Conservation (phyloP, 2,888 invertebrate genomes). For the Cryptops parisi region DNA sequence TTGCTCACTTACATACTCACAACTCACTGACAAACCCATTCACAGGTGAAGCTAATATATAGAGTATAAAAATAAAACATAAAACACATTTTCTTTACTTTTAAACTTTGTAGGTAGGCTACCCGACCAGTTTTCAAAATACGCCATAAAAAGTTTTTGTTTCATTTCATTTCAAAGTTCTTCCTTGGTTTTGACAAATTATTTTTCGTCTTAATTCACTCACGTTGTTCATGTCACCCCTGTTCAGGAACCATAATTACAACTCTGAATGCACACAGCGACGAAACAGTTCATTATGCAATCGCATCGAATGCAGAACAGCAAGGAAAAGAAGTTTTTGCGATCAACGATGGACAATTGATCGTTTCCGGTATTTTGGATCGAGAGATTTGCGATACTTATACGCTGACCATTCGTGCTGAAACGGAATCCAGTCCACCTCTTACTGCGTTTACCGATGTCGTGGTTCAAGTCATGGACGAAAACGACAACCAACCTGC, state of each 20-base stretch:
- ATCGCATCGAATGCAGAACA: constrained; percentile 40
- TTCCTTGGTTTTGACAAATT: too few relatives aligned
- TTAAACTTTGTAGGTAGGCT: too few relatives aligned
- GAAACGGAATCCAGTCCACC: constrained; percentile 57
- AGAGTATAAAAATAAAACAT: too few relatives aligned
- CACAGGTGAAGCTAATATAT: too few relatives aligned
- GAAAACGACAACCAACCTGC: constrained; percentile 78
- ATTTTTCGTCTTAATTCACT: too few relatives aligned
- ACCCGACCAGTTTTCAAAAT: too few relatives aligned
- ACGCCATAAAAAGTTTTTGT: too few relatives aligned
- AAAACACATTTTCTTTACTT: too few relatives aligned
- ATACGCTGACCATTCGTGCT: constrained; percentile 54
- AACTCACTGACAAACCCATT: too few relatives aligned
- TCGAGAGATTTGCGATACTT: constrained; percentile 51
- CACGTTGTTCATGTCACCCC: too few relatives aligned
- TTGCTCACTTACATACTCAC: too few relatives aligned
- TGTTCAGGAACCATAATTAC: constrained; percentile 52
- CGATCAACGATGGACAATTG: constrained; percentile 59
- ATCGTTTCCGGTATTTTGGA: constrained; percentile 56
- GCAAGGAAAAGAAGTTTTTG: constrained; percentile 42
- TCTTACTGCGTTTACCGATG: constrained; percentile 50
- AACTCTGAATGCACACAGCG: constrained; percentile 48
- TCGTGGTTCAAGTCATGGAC: constrained; percentile 66
- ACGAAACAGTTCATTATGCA: constrained; percentile 42
- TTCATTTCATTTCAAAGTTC: too few relatives aligned